Evolutionary conservation across 1,140 invertebrate species (phyloP).

Genomic region (Monochamus saltuarius): DNA sequence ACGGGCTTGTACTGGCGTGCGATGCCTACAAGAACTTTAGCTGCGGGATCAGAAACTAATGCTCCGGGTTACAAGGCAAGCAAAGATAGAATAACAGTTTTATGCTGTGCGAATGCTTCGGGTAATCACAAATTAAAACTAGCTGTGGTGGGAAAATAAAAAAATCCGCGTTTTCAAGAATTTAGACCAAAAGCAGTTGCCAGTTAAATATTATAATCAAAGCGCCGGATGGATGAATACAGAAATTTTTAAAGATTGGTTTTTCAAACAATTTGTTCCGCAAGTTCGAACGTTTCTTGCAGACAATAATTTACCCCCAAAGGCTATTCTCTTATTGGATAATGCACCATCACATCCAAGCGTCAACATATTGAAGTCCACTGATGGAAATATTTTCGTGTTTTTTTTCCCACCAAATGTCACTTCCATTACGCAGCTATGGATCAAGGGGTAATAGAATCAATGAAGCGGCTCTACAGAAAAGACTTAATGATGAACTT

Average conservation of each 20-base stretch:
- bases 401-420: constrained; percentile 21
- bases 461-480: constrained; percentile 13
- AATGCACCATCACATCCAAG: constrained; percentile 4
- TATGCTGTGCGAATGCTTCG: constrained; percentile 15
- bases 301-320: background rate
- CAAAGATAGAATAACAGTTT: constrained; percentile 12
- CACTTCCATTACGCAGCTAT: constrained; percentile 12
- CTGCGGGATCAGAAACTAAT: background rate
- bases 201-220: constrained; percentile 19
- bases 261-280: constrained; percentile 8
- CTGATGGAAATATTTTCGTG: constrained; percentile 4
- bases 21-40: constrained; percentile 31
- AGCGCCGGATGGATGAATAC: constrained; percentile 7
- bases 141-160: constrained; percentile 15
- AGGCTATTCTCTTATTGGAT: background rate
- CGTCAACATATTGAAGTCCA: background rate
- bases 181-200: constrained; percentile 4
- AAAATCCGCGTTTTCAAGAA: constrained; percentile 11
- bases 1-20: constrained; percentile 27
- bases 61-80: constrained; percentile 1
- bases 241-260: constrained; percentile 10
- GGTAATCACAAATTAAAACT: constrained; percentile 11
- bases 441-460: constrained; percentile 20
- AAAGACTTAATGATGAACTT: background rate
- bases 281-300: background rate